Conservation (phyloP, 2,797 vertebrate species). For the Halcyon chelicuti region DNA sequence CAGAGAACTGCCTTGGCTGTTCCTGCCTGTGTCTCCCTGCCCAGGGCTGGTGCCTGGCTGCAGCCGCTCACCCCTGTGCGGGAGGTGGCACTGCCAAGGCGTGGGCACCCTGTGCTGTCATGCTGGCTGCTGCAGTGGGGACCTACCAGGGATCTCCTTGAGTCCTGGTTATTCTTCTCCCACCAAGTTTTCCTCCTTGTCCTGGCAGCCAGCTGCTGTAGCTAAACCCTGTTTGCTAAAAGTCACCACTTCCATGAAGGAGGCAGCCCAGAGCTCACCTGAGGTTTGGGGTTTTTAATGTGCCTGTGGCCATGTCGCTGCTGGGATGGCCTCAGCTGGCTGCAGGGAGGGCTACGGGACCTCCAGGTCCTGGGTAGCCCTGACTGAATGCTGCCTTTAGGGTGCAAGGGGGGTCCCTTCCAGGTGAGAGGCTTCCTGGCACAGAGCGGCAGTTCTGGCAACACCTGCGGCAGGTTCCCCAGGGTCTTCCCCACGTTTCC, state of each 20-base stretch:
- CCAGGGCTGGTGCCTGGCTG: neutral
- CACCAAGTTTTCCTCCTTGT: neutral
- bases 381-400: neutral
- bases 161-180: neutral
- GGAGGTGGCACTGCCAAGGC: accelerated
- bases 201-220: accelerated
- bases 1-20: neutral
- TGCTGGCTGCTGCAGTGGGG: neutral
- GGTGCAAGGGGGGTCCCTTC: neutral
- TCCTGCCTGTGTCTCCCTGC: neutral
- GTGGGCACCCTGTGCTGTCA: accelerated
- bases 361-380: no score
- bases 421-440: neutral
- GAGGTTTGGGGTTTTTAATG: neutral
- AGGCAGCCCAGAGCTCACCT: no score
- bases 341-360: accelerated
- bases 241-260: accelerated
- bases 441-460: neutral
- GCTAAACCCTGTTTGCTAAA: accelerated
- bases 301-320: accelerated
- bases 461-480: accelerated
- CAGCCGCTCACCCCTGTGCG: accelerated
- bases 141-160: accelerated
- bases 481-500: accelerated
- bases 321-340: neutral